Evolutionary conservation across 2,888 invertebrate species (phyloP).

Genomic region (Melanophora roralis): DNA sequence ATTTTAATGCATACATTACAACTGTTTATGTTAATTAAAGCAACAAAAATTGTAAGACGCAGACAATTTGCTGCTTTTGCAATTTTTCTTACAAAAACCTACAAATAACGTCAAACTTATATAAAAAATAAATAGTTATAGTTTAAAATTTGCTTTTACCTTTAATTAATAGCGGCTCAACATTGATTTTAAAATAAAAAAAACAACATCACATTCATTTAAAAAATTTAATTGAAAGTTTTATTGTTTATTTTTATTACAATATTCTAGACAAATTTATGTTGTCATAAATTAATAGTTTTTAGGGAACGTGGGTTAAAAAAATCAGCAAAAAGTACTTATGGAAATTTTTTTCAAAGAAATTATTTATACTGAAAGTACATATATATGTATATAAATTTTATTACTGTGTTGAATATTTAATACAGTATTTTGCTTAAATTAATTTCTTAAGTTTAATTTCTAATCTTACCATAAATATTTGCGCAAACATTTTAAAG

Average conservation of each 20-base stretch:
- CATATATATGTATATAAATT: too few species aligned
- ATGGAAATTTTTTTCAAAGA: background rate
- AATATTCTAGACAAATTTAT: slow-evolving; percentile 21
- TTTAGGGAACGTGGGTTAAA: slow-evolving; percentile 37
- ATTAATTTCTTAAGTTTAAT: background rate
- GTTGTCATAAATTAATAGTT: slow-evolving; percentile 23
- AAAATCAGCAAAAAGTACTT: background rate
- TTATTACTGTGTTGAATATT: slow-evolving; percentile 19
- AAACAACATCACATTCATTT: slow-evolving; percentile 39
- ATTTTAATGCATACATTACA: slow-evolving; percentile 14
- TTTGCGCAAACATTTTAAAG: background rate
- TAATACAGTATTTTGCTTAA: slow-evolving; percentile 22
- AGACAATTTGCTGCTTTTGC: background rate
- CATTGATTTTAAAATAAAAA: slow-evolving; percentile 33
- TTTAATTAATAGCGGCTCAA: slow-evolving; percentile 2
- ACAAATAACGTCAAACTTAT: background rate
- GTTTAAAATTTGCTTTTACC: background rate
- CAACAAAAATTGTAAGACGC: background rate
- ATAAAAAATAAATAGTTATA: slow-evolving; percentile 44
- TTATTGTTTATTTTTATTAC: background rate
- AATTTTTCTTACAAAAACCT: slow-evolving; percentile 10
- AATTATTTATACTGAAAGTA: too few species aligned
- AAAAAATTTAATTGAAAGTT: slow-evolving; percentile 56
- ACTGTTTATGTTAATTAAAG: slow-evolving; percentile 41
- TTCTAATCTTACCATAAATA: slow-evolving; percentile 40